Base-by-base conservation (phyloP, 2,888 invertebrate genomes). In the Cephus rjabovi region DNA sequence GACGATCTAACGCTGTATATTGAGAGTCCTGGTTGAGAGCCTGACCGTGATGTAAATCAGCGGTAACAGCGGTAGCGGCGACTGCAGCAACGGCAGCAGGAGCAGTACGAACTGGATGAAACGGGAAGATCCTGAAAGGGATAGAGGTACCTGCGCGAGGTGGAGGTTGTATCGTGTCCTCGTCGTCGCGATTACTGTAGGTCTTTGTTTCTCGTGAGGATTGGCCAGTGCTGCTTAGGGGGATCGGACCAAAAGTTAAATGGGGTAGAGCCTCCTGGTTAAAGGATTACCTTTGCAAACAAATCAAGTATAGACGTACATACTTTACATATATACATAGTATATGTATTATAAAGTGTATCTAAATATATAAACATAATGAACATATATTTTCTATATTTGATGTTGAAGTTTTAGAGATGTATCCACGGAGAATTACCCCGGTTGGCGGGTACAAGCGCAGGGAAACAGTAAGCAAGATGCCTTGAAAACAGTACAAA, bases 401-500 rank as follows among this genome's bases (percentile, higher is more conserved):
- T 86, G 90, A 90, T 90, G 90, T 90, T 90, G 87, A 90, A 90
- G 88, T 90, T 90, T 90, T 90, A 90, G 88, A 90, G 87, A 90
- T 90, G 90, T 90, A 90, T 90, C 90, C 83, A 82, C 82, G 82
- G 82, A 84, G 83, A 83, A 79, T 70, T 75, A 33, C 35, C 31
- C 69, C 69, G 75, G 74, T 77, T 75, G 77, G 74, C 70, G 77
- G 77, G 77, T 83, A 84, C 79, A 86, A 86, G 87, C 88, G 90
- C 90, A 90, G 89, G 90, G 90, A 84, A 88, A 89, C 85, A 90
- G 89, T 89, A 90, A 91, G 91, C 91, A 88, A 91, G 91, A 92
- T 92, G 92, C 92, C 92, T 92, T 92, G 92, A 91, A 90, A 91
- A 92, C 91, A 92, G 92, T 92, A 92, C 92, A 92, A 92, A 91